Base-by-base conservation (phyloP, 1,140 invertebrate species). In the Nasonia giraulti region DNA sequence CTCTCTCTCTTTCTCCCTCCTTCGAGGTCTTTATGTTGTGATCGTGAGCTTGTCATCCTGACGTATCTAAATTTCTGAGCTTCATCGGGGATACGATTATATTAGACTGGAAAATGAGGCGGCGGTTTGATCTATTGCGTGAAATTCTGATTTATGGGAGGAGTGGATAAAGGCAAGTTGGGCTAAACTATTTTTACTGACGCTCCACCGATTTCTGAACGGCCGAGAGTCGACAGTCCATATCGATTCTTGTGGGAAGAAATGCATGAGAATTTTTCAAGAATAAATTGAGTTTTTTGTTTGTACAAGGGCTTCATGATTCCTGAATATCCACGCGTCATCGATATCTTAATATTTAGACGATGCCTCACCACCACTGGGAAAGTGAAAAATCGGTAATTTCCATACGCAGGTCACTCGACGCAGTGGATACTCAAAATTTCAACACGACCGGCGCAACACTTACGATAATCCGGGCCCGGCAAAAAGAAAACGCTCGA, bases 131-230 rank as follows among this genome's bases (percentile, higher is more conserved):
- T 82, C 76, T 82, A 82, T 82, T 44, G 81, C 81, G 71, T 76
- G 81, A 76, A 82, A 82, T 76, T 75, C 50, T 82, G 73, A 82
- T 82, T 82, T 82, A 82, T 82, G 55, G 11, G 73, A 44, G 47
- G 11, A 37, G 81, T 50, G 47, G 17, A 62, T 71, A 33, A 74
- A 47, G 17, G 80, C 27, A 55, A 17, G 17, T 3, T 17, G 50
- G 12, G 37, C 40, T 82, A 40, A 82, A 75, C 80, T 14, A 73
- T 76, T 82, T 82, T 76, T 27, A 82, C 71, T 50, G 31, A 69
- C 37, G 75, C 50, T 71, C 20, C 80, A 73, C 71, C 76, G 80
- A 68, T 77, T 86, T 80, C 78, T 74, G 37, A 73, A 68, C 47
- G 10, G 10, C 17, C n/a, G 66, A 20, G 17, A 68, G 66, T 23